Base-by-base conservation (phyloP, 1,140 invertebrate genomes). In the Drosophila kanapiae region DNA sequence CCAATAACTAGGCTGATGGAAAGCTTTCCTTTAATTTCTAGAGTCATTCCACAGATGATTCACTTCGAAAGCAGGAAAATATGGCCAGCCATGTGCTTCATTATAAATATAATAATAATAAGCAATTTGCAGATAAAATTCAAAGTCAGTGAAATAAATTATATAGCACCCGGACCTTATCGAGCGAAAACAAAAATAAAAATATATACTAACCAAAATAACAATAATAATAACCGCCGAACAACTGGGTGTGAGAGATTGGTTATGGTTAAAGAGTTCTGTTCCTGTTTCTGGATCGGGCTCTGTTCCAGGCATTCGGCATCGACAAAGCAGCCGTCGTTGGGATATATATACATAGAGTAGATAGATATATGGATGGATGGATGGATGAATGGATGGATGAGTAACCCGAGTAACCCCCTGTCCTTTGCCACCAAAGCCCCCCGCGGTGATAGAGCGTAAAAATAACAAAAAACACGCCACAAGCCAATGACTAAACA, bases 371-470 rank as follows among this genome's bases (percentile, higher is more conserved):
- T 9, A 31, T 14, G n/a, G n/a, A n/a, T n/a, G n/a, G n/a, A n/a
- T n/a, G n/a, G n/a, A 49, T 5, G 14, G 11, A 37, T 45, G 43
- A 4, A 38, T 45, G 9, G 5, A 40, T 45, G 43, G 37, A 72
- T 71, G 69, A 72, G 65, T 72, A 72, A 72, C 33, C n/a, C 33
- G 51, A 72, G 49, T 56, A 56, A 72, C 35, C 43, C 38, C 64
- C 60, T 7, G 8, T 49, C 43, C 59, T 31, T 48, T 2, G 14
- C 45, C 57, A 40, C 27, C 59, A 35, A 38, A 70, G 31, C 62
- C 61, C 61, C 60, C 37, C 29, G 16, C 37, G 31, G 35, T 48
- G 68, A 56, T 38, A 60, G 63, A 45, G n/a, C 18, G 37, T 31
- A 38, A 57, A 35, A 71, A 40, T n/a, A 38, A 70, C 42, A 70